These are phyloP conservation scores for Stenurella melanura DNA, from an alignment of 2,888 invertebrate species.

Conservation along the genomic window DNA sequence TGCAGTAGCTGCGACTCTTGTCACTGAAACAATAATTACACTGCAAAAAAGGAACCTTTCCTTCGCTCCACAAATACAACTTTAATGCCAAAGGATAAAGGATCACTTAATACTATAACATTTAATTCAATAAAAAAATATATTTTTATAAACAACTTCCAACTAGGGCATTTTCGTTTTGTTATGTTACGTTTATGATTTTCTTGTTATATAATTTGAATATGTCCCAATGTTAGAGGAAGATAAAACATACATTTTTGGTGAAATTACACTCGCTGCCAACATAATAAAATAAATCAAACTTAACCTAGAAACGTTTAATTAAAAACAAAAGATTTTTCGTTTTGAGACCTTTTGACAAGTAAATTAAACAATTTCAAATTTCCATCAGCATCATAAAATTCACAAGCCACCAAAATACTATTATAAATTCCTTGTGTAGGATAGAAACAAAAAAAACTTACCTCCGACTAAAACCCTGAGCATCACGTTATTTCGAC, in stretches of 20 bases:
- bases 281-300: constrained; percentile 45
- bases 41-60: constrained; percentile 51
- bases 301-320: constrained; percentile 64
- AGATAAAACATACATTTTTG: constrained; percentile 32
- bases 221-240: neutral
- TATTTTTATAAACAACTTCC: neutral
- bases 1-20: constrained; percentile 36
- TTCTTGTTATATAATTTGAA: constrained; percentile 20
- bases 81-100: neutral
- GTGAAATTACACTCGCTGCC: constrained; percentile 45
- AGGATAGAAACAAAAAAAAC: constrained; percentile 44
- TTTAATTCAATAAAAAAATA: neutral
- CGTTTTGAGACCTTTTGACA: constrained; percentile 42
- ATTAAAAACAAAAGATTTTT: constrained; percentile 46
- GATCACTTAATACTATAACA: neutral
- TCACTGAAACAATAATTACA: constrained; percentile 49
- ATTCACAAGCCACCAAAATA: constrained; percentile 18
- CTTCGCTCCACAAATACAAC: neutral
- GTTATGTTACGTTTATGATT: neutral
- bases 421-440: constrained; percentile 31
- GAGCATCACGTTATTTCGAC: constrained; percentile 49
- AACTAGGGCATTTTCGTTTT: constrained; percentile 17
- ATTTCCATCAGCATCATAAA: constrained; percentile 27
- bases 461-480: constrained; percentile 60
- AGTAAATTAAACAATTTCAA: constrained; percentile 36